Evolutionary conservation across 1,140 invertebrate genomes (phyloP).

Genomic region (Apis florea): DNA sequence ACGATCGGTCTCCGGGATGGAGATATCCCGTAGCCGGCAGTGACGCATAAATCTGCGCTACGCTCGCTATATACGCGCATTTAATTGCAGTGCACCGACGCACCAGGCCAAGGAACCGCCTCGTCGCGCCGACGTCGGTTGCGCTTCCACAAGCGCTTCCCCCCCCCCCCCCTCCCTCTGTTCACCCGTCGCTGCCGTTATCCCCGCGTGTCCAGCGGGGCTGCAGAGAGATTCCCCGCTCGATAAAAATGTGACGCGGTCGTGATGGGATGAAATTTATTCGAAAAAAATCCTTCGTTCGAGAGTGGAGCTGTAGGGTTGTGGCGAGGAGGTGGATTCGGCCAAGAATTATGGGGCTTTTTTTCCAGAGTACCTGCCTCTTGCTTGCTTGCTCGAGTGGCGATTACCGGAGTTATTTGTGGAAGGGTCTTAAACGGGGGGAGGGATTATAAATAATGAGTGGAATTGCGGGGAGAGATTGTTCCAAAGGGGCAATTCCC

Average conservation of each 20-base stretch:
- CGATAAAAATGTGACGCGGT: constrained; percentile 32
- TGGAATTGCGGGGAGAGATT: too few relatives aligned
- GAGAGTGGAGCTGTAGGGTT: neutral
- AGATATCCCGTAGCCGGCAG: constrained; percentile 59
- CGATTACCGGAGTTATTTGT: too few relatives aligned
- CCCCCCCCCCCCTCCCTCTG: too few relatives aligned
- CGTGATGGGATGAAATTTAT: neutral
- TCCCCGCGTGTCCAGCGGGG: constrained; percentile 29
- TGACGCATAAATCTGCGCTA: constrained; percentile 65
- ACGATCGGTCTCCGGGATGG: constrained; percentile 40
- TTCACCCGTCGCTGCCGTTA: constrained; percentile 18
- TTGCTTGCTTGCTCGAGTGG: neutral
- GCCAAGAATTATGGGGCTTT: neutral
- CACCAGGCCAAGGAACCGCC: constrained; percentile 25
- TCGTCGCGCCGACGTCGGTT: constrained; percentile 47
- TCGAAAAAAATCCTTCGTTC: neutral
- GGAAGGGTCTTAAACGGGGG: neutral
- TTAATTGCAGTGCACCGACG: constrained; percentile 64
- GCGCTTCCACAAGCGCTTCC: neutral
- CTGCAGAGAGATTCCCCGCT: constrained; percentile 28
- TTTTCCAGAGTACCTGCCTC: neutral
- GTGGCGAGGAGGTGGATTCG: neutral
- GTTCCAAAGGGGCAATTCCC: too few relatives aligned
- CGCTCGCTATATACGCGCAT: constrained; percentile 56
- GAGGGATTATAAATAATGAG: too few relatives aligned